Conservation (phyloP, 2,113 vertebrate species). For the Trogon surrucura region DNA sequence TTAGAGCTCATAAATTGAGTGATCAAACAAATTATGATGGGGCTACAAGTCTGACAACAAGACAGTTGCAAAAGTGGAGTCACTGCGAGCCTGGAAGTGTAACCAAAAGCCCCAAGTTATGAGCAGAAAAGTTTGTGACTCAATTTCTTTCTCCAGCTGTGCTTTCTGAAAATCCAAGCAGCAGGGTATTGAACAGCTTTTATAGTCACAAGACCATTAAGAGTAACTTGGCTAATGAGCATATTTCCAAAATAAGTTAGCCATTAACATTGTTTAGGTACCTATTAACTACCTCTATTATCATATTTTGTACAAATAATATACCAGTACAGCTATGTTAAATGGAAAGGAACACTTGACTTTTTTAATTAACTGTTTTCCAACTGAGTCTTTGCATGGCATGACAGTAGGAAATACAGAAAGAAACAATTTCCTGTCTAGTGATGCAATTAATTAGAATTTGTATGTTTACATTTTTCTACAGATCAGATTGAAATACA, state of each 20-base stretch:
- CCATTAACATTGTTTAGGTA: slow-evolving; percentile 34
- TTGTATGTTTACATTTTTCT: not conserved
- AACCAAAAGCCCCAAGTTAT: not conserved
- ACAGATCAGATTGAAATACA: not conserved
- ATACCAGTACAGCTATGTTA: not conserved
- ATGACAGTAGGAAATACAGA: not conserved
- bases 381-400: not conserved
- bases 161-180: not conserved
- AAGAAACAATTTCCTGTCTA: not conserved
- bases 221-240: not conserved
- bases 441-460: not conserved
- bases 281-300: slow-evolving; percentile 33
- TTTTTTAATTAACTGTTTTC: not conserved
- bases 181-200: not conserved
- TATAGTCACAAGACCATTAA: not conserved
- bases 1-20: not conserved
- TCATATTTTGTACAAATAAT: slow-evolving; percentile 22
- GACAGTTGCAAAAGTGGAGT: not conserved
- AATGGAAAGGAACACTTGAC: not conserved
- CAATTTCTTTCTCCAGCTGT: not conserved
- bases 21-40: not conserved
- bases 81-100: not conserved
- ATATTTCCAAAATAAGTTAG: slow-evolving; percentile 49
- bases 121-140: not conserved
- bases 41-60: not conserved